Evolutionary conservation across 2,797 vertebrate genomes (phyloP).

Genomic region (Danio tinwini): DNA sequence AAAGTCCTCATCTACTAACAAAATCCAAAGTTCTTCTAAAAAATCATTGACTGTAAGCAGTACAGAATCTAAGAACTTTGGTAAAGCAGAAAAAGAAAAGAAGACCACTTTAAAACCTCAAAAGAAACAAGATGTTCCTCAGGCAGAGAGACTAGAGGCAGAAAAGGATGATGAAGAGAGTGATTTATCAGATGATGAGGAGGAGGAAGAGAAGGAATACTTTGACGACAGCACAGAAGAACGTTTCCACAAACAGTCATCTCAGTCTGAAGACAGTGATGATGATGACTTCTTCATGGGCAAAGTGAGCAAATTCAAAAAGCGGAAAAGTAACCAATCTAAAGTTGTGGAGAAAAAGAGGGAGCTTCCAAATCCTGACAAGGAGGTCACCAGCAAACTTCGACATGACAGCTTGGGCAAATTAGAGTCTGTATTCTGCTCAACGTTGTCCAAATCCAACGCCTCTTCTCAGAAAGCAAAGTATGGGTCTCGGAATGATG

Average conservation of each 20-base stretch:
- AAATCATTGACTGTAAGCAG: neutral
- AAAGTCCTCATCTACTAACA: neutral
- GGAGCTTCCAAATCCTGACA: slow-evolving; percentile 31
- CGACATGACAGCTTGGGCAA: slow-evolving; percentile 66
- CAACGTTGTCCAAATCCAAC: slow-evolving; percentile 75
- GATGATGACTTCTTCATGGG: slow-evolving; percentile 93
- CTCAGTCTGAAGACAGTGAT: slow-evolving; percentile 86
- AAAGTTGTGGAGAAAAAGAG: slow-evolving; percentile 56
- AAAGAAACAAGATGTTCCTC: slow-evolving; percentile 7
- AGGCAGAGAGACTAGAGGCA: slow-evolving; percentile 3
- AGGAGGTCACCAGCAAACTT: slow-evolving; percentile 2
- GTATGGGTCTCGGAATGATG: slow-evolving; percentile 42
- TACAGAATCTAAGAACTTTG: neutral
- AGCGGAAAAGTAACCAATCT: slow-evolving; percentile 70
- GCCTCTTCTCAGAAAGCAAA: slow-evolving; percentile 50
- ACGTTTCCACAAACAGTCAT: slow-evolving; percentile 90
- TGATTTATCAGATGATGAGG: slow-evolving; percentile 74
- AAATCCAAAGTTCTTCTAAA: neutral
- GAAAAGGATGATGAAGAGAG: slow-evolving; percentile 64
- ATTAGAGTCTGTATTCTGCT: slow-evolving; percentile 86
- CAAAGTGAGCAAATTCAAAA: slow-evolving; percentile 89
- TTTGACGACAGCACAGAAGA: slow-evolving; percentile 98
- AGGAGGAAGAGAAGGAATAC: slow-evolving; percentile 84
- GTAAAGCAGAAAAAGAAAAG: slow-evolving; percentile 2
- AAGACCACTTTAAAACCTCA: neutral